These are phyloP conservation scores for Spinibarbus caldwelli DNA, from an alignment of 2,797 vertebrate species.

Conservation along the genomic window DNA sequence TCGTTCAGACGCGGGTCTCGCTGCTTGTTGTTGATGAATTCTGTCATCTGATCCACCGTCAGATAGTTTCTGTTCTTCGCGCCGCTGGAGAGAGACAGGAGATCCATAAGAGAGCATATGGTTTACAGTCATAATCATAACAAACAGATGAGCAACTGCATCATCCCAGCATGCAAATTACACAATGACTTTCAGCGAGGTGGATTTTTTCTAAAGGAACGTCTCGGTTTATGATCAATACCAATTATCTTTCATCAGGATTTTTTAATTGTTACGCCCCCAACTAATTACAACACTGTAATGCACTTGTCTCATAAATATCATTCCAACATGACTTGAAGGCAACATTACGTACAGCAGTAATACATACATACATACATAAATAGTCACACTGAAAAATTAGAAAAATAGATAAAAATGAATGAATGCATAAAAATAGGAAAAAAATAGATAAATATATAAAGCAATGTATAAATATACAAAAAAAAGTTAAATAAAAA, in stretches of 20 bases:
- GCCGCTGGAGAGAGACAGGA: conserved; percentile 76
- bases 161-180: neutral
- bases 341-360: neutral
- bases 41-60: conserved; percentile 93
- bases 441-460: too few species aligned
- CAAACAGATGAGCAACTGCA: neutral
- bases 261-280: neutral
- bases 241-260: neutral
- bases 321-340: neutral
- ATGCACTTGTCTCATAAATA: neutral
- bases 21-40: conserved; percentile 95
- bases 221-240: neutral
- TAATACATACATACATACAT: neutral
- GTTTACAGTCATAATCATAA: neutral
- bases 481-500: neutral
- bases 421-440: neutral
- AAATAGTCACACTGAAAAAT: neutral
- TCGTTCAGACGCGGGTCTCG: conserved; percentile 95
- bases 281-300: neutral
- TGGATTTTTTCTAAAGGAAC: neutral
- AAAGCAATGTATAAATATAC: neutral
- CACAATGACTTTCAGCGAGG: neutral
- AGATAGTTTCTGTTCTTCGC: conserved; percentile 82
- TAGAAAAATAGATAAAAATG: neutral
- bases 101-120: neutral